phyloP scores from a whole-genome alignment of 2,113 vertebrate genomes.

The Thermophis baileyi region DNA sequence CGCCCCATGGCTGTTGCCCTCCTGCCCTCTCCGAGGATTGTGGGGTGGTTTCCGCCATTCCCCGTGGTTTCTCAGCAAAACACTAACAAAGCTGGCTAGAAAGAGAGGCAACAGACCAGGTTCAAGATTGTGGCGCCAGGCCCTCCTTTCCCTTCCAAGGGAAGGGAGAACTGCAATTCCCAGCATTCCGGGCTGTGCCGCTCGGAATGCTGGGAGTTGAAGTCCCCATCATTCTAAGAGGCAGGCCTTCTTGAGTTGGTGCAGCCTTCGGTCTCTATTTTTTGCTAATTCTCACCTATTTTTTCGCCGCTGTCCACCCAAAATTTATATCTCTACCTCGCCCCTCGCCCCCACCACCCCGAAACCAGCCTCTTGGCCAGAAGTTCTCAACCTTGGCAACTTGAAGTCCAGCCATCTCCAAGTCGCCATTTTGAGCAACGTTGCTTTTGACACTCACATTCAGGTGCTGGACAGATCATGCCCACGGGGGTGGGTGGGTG shows the following conservation, averaged over 20 bases:
- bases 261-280: not conserved
- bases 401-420: not conserved
- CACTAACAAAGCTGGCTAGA: too few relatives aligned
- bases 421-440: not conserved
- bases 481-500: not conserved
- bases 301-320: too few relatives aligned
- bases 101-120: not conserved
- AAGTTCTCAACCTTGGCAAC: too few relatives aligned
- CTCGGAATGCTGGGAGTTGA: not conserved
- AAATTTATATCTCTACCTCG: rapidly evolving
- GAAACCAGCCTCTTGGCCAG: not conserved
- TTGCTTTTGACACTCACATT: slow-evolving; percentile 1
- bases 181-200: not conserved
- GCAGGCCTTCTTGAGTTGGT: too few relatives aligned
- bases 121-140: not conserved
- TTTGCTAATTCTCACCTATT: not conserved
- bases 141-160: not conserved
- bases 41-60: not conserved
- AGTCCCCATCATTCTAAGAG: not conserved
- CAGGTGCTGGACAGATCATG: slow-evolving; percentile 9
- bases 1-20: not conserved
- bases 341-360: rapidly evolving
- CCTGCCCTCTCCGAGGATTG: not conserved
- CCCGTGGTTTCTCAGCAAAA: not conserved
- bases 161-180: not conserved